Conservation (phyloP, 2,888 invertebrate species). For the Branchipolynoe longqiensis region DNA sequence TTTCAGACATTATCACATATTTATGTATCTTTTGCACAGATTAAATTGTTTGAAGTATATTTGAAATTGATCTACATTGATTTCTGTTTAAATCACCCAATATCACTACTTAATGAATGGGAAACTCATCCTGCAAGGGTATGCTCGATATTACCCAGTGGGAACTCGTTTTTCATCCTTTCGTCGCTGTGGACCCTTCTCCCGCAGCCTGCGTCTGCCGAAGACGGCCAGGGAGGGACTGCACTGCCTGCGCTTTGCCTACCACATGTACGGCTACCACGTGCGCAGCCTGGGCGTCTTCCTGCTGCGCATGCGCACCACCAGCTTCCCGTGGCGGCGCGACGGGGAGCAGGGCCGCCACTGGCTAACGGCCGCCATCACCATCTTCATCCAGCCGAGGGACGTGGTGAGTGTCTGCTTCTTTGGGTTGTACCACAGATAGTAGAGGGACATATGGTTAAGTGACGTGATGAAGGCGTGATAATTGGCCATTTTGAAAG, state of each 20-base stretch:
- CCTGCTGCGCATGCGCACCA: neutral
- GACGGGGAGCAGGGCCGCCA: neutral
- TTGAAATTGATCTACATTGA: too few relatives aligned
- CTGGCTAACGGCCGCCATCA: neutral
- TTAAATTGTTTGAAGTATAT: too few relatives aligned
- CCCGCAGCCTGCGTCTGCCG: slow-evolving; percentile 6
- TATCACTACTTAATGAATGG: too few relatives aligned
- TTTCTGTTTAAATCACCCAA: too few relatives aligned
- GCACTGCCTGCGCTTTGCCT: slow-evolving; percentile 76
- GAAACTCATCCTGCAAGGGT: neutral
- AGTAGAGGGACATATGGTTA: neutral
- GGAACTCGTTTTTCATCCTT: neutral
- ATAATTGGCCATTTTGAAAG: too few relatives aligned
- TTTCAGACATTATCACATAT: too few relatives aligned
- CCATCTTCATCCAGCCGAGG: neutral
- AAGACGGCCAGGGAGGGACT: slow-evolving; percentile 28
- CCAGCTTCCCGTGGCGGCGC: neutral
- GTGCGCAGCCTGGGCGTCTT: slow-evolving; percentile 75
- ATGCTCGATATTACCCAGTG: neutral
- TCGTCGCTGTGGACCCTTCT: neutral
- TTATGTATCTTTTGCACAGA: too few relatives aligned
- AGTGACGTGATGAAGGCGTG: too few relatives aligned
- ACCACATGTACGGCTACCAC: slow-evolving; percentile 77
- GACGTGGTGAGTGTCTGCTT: neutral
- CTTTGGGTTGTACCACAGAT: neutral